Evolutionary conservation across 1,140 invertebrate species (phyloP).

Genomic region (Linepithema humile): DNA sequence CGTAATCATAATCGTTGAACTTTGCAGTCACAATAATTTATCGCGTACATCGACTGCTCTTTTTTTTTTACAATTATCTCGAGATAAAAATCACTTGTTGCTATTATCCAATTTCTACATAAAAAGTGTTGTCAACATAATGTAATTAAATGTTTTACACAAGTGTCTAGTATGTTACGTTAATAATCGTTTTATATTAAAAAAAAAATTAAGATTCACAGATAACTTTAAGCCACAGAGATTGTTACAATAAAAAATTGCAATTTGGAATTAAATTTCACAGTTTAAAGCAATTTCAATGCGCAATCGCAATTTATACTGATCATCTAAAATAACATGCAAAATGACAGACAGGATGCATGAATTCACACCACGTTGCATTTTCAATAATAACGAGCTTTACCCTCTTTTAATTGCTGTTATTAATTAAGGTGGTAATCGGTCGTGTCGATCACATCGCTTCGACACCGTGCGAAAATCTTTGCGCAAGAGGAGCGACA

Average conservation of each 20-base stretch:
- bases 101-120: background rate
- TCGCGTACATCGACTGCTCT: background rate
- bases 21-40: background rate
- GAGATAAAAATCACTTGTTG: background rate
- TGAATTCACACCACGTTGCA: background rate
- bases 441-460: background rate
- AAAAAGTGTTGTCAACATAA: background rate
- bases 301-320: background rate
- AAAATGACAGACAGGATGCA: background rate
- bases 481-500: background rate
- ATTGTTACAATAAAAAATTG: background rate
- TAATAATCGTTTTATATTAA: no score
- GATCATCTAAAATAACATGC: background rate
- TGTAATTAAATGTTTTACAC: background rate
- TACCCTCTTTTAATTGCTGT: slow-evolving; percentile 1
- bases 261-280: background rate
- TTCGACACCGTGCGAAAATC: slow-evolving; percentile 16
- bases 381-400: slow-evolving; percentile 12
- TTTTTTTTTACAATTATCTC: background rate
- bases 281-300: background rate
- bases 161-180: background rate
- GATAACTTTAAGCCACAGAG: background rate
- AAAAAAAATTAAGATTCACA: background rate
- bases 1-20: background rate
- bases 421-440: background rate